Evolutionary conservation across 2,888 invertebrate genomes (phyloP), one percentile per base, ranked within the genome.

Genomic region (Monochamus alternatus): DNA sequence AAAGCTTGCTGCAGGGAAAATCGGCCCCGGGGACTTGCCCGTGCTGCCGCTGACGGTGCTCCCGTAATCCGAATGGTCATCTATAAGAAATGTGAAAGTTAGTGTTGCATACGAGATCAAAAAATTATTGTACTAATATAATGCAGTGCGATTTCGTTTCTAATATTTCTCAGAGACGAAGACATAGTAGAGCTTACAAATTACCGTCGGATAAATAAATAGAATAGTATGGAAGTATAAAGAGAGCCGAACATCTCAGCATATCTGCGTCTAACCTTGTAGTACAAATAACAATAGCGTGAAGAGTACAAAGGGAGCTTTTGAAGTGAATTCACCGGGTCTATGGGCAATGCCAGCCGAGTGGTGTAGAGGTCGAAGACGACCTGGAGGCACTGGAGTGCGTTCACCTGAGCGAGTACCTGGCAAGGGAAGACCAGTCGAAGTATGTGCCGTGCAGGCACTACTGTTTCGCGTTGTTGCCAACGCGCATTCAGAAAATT

Each of bases 11-110:
- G 93, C 93, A 66, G 90, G 90, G 85, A 90, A 92, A 81, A 91
- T 91, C 74, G 93, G 93, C 83, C 94, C 94, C 59, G 92, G 92
- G 77, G 91, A 92, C 86, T 92, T 92, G 85, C 94, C 94, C 71
- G 94, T 92, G 8, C 92, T 91, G 14, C 93, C 92, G 77, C 92
- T 92, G 71, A 92, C 93, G 12, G 92, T 92, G 87, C 92, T 92
- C 82, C 92, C 92, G 84, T 92, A 92, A 88, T 92, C 93, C 22
- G 92, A 93, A 86, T 93, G 93, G 87, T 93, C 93, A 90, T 93
- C 93, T 93, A 89, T 8, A 88, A 87, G 70, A 77, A 79, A 22
- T 75, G 31, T 62, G 38, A 64, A 3, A 32, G 38, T 22, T 22
- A 22, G 22, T 22, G 22, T 22, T 22, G 22, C 22, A 22, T 22